Conservation (phyloP, 2,888 invertebrate genomes). For the Glomeris marginata region DNA sequence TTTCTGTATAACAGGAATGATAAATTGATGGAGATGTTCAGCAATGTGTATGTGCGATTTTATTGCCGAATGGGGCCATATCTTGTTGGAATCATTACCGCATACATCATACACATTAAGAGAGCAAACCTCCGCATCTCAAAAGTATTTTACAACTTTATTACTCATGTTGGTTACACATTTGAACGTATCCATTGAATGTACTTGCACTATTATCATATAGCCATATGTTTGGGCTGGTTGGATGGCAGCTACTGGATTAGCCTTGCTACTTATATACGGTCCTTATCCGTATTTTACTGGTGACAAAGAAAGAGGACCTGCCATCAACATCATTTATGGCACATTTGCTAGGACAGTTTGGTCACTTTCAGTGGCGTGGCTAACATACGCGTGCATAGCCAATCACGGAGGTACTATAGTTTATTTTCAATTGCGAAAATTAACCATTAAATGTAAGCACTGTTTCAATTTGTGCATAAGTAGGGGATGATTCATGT, state of each 20-base stretch:
- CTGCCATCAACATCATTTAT: neutral
- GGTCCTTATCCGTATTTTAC: slow-evolving; percentile 3
- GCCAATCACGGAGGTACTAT: slow-evolving; percentile 5
- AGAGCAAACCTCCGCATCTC: slow-evolving; percentile 11
- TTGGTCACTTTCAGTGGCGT: slow-evolving; percentile 7
- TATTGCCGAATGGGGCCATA: slow-evolving; percentile 22
- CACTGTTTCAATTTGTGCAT: no score
- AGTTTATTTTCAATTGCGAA: no score
- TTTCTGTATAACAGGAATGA: no score
- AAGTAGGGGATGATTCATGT: no score
- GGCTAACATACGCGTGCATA: slow-evolving; percentile 7
- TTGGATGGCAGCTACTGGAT: slow-evolving; percentile 4
- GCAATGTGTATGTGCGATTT: slow-evolving; percentile 20
- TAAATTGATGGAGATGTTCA: no score
- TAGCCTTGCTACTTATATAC: slow-evolving; percentile 5
- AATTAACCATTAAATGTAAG: no score
- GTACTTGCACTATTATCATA: no score
- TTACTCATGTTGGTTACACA: no score
- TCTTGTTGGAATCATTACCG: slow-evolving; percentile 19
- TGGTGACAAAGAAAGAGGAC: neutral
- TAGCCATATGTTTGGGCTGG: neutral
- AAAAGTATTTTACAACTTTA: neutral
- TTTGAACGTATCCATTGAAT: no score
- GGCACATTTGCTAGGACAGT: slow-evolving; percentile 3
- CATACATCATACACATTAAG: slow-evolving; percentile 16